A percentile compares a stretch with the other conserved stretches of the same genome.
Conservation (phyloP, 2,113 vertebrate genomes). For the Grammomys dolichurus region DNA sequence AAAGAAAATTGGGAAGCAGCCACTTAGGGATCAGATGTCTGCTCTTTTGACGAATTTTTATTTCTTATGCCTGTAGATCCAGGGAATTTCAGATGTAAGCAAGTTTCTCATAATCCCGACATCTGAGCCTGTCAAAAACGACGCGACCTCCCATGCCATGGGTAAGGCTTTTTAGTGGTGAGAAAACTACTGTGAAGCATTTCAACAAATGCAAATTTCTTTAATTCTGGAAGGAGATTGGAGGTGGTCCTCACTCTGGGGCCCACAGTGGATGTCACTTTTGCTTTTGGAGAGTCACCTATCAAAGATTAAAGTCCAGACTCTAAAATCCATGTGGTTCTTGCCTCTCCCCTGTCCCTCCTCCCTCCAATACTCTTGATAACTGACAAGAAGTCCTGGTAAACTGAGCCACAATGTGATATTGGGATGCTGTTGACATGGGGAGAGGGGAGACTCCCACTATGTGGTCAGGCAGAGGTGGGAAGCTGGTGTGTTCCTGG, state of each 20-base stretch:
- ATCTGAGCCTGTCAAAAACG: neutral
- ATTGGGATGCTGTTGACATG: neutral
- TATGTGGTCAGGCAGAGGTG: neutral
- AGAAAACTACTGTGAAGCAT: neutral
- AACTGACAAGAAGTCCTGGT: neutral
- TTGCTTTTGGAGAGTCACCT: neutral
- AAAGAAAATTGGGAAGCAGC: slow-evolving; percentile 23
- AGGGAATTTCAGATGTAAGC: slow-evolving; percentile 74
- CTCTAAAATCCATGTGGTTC: neutral
- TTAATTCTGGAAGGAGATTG: neutral
- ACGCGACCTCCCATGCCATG: fast-evolving
- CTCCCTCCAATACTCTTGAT: neutral
- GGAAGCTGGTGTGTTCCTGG: neutral
- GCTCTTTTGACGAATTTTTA: neutral
- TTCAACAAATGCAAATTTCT: neutral
- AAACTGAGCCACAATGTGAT: neutral
- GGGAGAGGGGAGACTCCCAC: neutral
- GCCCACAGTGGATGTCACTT: neutral
- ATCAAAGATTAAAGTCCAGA: neutral
- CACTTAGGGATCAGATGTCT: neutral
- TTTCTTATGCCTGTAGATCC: slow-evolving; percentile 69
- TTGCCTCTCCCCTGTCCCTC: neutral
- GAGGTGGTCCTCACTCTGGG: neutral
- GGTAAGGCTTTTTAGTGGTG: slow-evolving; percentile 19
- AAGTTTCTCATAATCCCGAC: slow-evolving; percentile 73